Percentiles rank a stretch among this genome's conserved stretches.
Conservation (phyloP, 1,140 invertebrate species). For the Lasaia peninsularis region DNA sequence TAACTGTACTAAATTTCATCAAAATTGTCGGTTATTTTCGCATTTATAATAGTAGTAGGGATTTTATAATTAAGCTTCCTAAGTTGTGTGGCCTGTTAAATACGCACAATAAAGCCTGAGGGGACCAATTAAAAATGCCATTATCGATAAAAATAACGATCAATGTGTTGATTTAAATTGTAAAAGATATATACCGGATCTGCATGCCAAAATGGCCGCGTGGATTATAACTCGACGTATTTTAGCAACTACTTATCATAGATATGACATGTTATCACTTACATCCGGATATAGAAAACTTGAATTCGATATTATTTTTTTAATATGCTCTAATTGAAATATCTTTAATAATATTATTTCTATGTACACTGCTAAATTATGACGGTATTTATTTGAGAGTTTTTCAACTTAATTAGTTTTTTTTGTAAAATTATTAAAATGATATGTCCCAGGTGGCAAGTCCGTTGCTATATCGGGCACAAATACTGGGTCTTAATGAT, state of each 20-base stretch:
- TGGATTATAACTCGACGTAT: not conserved
- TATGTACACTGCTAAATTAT: not conserved
- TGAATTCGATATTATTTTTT: not conserved
- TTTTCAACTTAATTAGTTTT: too few species aligned
- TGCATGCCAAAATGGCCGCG: not conserved
- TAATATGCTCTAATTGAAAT: too few species aligned
- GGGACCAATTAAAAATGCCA: slow-evolving; percentile 39
- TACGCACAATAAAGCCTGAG: not conserved
- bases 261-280: not conserved
- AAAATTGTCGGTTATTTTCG: too few species aligned
- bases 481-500: too few species aligned
- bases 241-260: not conserved
- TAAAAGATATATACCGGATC: slow-evolving; percentile 38
- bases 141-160: slow-evolving; percentile 44
- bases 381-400: too few species aligned
- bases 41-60: too few species aligned
- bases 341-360: not conserved
- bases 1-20: too few species aligned
- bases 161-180: slow-evolving; percentile 57
- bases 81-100: not conserved
- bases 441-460: too few species aligned
- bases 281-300: not conserved
- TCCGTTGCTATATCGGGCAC: too few species aligned
- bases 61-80: not conserved
- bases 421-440: too few species aligned